phyloP scores from a whole-genome alignment of 2,113 vertebrate species.

The Cyanoramphus novaezelandiae region DNA sequence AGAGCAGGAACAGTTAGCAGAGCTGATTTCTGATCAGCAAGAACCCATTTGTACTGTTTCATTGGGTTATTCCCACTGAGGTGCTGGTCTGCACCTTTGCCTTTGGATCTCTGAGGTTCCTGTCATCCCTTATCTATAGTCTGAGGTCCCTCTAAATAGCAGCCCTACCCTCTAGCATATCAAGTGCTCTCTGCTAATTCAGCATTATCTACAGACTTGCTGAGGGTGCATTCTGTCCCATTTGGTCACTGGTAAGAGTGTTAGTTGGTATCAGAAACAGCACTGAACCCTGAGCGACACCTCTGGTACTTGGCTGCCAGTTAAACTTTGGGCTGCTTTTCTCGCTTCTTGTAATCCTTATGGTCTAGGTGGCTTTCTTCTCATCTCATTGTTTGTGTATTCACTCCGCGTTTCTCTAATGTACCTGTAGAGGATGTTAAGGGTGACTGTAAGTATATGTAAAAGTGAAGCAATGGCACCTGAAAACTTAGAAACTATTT shows the following conservation, averaged over 20 bases:
- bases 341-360: neutral
- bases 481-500: neutral
- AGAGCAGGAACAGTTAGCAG: neutral
- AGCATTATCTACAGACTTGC: neutral
- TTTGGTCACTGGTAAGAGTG: neutral
- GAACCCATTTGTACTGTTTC: neutral
- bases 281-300: neutral
- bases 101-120: neutral
- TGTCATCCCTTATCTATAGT: neutral
- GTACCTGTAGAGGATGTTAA: neutral
- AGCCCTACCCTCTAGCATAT: neutral
- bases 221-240: neutral
- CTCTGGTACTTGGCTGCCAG: neutral
- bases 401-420: neutral
- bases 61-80: neutral
- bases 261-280: neutral
- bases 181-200: neutral
- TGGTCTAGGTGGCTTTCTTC: neutral
- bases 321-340: neutral
- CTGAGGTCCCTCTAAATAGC: neutral
- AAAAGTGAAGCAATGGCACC: neutral
- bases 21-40: neutral
- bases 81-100: neutral
- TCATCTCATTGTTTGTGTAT: neutral
- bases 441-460: neutral